Evolutionary conservation across 2,888 invertebrate species (phyloP).

Genomic region (Pterostichus madidus): DNA sequence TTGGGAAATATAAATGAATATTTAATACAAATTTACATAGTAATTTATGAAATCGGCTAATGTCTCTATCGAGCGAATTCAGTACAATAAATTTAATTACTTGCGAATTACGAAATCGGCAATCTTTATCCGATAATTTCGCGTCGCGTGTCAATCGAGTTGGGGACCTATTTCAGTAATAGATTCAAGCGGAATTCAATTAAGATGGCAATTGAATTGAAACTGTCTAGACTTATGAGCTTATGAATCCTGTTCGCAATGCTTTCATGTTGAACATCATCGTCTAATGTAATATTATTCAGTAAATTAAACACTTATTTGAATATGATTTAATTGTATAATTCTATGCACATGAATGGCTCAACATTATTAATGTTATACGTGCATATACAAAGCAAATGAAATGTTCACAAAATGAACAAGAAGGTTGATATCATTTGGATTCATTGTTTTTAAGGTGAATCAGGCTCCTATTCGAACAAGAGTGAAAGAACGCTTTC

Average conservation of each 20-base stretch:
- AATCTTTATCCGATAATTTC: conserved; percentile 10
- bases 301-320: conserved; percentile 42
- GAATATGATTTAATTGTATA: not conserved
- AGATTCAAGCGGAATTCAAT: conserved; percentile 28
- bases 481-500: no score
- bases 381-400: no score
- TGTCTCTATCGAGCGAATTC: conserved; percentile 39
- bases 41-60: conserved; percentile 59
- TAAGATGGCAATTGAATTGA: conserved; percentile 31
- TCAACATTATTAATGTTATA: not conserved
- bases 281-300: not conserved
- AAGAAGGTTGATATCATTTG: no score
- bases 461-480: no score
- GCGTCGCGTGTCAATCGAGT: conserved; percentile 13
- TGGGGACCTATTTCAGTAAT: conserved; percentile 13
- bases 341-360: conserved; percentile 7
- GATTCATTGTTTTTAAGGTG: no score
- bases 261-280: conserved; percentile 1
- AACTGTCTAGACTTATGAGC: conserved; percentile 22
- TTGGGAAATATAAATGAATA: conserved; percentile 63
- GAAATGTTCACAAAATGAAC: no score
- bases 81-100: conserved; percentile 46
- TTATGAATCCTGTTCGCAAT: conserved; percentile 21
- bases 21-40: conserved; percentile 62
- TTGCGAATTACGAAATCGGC: not conserved